Percentiles rank a stretch among this genome's conserved stretches.
These are phyloP conservation scores for Nannospalax galili DNA, from an alignment of 2,113 vertebrate species.

Conservation along the genomic window DNA sequence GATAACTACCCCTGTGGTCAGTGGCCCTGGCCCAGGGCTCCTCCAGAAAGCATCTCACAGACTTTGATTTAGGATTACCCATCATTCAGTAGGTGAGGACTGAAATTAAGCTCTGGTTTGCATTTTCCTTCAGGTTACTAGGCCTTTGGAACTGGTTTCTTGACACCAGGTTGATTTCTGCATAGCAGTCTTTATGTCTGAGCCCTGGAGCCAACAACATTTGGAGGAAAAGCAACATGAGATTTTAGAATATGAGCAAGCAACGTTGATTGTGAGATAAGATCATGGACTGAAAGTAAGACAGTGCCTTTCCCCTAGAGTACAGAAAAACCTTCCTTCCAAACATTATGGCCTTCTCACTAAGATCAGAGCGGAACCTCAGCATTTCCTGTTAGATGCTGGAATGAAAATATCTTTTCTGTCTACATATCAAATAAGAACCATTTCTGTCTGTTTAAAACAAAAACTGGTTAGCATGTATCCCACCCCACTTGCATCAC, in stretches of 20 bases:
- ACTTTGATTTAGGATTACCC: neutral
- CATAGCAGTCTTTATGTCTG: accelerated
- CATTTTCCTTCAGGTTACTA: too few species aligned
- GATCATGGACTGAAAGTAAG: neutral
- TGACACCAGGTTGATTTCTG: neutral
- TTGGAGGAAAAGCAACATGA: neutral
- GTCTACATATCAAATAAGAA: neutral
- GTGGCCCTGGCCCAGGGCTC: accelerated
- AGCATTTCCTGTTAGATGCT: neutral
- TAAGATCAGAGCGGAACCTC: too few species aligned
- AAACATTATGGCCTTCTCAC: neutral
- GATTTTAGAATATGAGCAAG: neutral
- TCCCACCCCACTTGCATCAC: neutral
- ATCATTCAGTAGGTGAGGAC: neutral
- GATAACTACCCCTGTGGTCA: neutral
- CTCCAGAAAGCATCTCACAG: neutral
- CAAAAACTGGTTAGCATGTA: neutral
- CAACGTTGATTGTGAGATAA: neutral
- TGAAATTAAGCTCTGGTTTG: too few species aligned
- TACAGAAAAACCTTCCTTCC: neutral
- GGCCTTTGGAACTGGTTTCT: neutral
- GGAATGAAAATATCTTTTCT: neutral
- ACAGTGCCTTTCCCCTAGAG: neutral
- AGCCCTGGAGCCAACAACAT: neutral
- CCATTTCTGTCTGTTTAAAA: neutral